These are phyloP conservation scores for Peucedramus taeniatus DNA, from an alignment of 2,113 vertebrate genomes.

Conservation along the genomic window DNA sequence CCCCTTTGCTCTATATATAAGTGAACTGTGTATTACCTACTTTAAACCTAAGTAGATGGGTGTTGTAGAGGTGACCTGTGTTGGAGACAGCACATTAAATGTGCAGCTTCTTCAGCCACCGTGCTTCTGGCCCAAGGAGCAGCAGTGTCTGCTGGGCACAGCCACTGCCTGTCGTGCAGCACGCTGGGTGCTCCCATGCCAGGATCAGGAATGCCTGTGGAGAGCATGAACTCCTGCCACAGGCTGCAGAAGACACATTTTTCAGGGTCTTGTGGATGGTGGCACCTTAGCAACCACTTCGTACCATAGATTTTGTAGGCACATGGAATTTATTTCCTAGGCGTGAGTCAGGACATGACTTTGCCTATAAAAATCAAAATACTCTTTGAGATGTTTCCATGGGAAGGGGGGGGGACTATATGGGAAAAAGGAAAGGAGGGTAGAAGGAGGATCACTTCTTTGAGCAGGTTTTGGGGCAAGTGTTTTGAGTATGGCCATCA, in stretches of 20 bases:
- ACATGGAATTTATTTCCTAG: neutral
- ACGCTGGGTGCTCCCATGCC: rapidly evolving
- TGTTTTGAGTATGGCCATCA: neutral
- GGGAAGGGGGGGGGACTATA: rapidly evolving
- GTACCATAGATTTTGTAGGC: neutral
- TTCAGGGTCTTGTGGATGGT: neutral
- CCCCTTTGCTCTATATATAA: rapidly evolving
- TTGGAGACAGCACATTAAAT: neutral
- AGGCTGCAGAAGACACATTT: neutral
- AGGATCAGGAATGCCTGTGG: neutral
- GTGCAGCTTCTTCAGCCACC: neutral
- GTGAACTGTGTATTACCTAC: rapidly evolving
- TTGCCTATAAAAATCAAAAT: neutral
- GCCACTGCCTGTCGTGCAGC: neutral
- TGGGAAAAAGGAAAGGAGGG: neutral
- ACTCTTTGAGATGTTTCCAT: neutral
- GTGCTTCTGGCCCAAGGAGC: rapidly evolving
- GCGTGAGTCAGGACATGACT: neutral
- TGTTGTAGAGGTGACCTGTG: neutral
- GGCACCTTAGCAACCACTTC: neutral
- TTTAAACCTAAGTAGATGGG: neutral
- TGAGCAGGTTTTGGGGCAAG: neutral
- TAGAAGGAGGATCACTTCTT: neutral
- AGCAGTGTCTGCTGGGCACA: neutral
- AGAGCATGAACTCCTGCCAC: neutral